phyloP scores from a whole-genome alignment of 2,888 invertebrate species.

The Folsomia manolachei region DNA sequence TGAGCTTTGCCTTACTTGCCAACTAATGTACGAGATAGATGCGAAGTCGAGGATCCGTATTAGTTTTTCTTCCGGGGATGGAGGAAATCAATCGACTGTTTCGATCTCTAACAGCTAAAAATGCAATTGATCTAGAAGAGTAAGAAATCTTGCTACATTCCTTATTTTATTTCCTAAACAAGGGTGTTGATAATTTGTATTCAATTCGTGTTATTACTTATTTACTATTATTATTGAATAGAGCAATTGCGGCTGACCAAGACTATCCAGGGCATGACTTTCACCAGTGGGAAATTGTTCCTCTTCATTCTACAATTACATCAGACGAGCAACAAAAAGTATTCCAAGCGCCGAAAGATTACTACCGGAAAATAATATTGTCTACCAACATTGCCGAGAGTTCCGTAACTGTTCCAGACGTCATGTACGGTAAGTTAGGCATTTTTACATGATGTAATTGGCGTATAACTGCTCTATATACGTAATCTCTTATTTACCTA shows the following conservation, averaged over 20 bases:
- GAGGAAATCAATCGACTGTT: conserved; percentile 59
- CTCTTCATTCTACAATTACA: conserved; percentile 75
- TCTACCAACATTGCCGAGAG: conserved; percentile 91
- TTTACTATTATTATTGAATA: neutral
- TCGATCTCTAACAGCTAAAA: conserved; percentile 28
- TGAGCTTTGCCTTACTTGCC: neutral
- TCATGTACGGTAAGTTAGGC: conserved; percentile 67
- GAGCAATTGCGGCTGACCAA: no score
- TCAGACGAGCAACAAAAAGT: conserved; percentile 69
- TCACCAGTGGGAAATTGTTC: conserved; percentile 51
- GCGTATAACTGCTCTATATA: neutral
- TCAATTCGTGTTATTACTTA: neutral
- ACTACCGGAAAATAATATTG: conserved; percentile 76
- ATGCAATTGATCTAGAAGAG: conserved; percentile 18
- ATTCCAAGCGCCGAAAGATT: conserved; percentile 62
- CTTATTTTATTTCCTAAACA: neutral
- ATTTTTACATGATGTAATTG: conserved; percentile 2
- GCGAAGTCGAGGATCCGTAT: conserved; percentile 69
- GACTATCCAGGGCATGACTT: conserved; percentile 20
- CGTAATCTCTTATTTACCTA: conserved; percentile 4
- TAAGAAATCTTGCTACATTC: no score
- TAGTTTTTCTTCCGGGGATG: conserved; percentile 86
- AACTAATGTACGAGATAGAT: conserved; percentile 19
- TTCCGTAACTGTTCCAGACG: conserved; percentile 84
- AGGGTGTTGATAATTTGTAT: no score